phyloP scores from a whole-genome alignment of 2,113 vertebrate genomes.

The Corydoras sp. region DNA sequence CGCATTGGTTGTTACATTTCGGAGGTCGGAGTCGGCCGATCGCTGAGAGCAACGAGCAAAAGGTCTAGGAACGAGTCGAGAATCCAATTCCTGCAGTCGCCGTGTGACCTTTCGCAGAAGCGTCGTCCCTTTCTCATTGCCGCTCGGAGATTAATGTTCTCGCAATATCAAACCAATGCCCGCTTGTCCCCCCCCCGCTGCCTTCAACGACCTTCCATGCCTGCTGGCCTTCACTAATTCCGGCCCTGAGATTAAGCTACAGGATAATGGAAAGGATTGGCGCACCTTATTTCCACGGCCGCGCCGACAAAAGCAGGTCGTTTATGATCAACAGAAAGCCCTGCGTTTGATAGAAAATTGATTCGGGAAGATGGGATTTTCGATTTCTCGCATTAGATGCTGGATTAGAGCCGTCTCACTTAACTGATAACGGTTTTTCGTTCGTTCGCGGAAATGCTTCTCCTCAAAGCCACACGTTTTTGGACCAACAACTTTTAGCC shows the following conservation, averaged over 20 bases:
- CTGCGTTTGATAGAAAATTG: slow-evolving; percentile 38
- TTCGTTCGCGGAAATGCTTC: no score
- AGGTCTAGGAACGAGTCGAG: background rate
- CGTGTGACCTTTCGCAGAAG: slow-evolving; percentile 39
- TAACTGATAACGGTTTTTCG: no score
- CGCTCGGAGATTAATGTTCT: slow-evolving; percentile 29
- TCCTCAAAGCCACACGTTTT: no score
- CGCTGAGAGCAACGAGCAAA: no score
- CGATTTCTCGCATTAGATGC: background rate
- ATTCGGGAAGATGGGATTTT: slow-evolving; percentile 38
- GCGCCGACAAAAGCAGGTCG: slow-evolving; percentile 24
- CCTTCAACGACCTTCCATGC: slow-evolving; percentile 28
- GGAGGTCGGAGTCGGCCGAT: no score
- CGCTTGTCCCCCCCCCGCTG: slow-evolving; percentile 6
- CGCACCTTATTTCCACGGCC: slow-evolving; percentile 24
- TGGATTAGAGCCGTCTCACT: no score
- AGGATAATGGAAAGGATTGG: slow-evolving; percentile 35
- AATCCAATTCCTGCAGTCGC: slow-evolving; percentile 35
- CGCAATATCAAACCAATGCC: slow-evolving; percentile 3
- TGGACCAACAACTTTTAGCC: no score
- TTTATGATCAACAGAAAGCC: slow-evolving; percentile 43
- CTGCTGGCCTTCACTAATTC: slow-evolving; percentile 20
- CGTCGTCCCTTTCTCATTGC: slow-evolving; percentile 23
- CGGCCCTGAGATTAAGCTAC: slow-evolving; percentile 21
- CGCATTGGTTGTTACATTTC: background rate